Evolutionary conservation across 1,140 invertebrate genomes (phyloP).

Genomic region (Thaumatotibia leucotreta): DNA sequence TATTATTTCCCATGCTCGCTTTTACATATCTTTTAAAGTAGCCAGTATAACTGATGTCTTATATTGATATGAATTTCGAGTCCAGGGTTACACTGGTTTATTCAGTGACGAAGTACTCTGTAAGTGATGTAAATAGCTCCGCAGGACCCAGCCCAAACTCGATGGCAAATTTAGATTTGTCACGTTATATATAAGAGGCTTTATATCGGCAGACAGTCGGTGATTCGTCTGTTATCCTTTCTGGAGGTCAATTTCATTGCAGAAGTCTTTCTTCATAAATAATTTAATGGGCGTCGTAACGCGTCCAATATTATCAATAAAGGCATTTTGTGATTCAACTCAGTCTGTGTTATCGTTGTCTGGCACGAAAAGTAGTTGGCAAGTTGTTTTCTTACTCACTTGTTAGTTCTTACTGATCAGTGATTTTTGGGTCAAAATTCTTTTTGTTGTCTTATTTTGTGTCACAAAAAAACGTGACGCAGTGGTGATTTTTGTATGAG

Average conservation of each 20-base stretch:
- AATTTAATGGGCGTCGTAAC: background rate
- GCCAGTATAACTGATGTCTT: background rate
- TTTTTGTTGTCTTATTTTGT: too few species aligned
- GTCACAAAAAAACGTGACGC: too few species aligned
- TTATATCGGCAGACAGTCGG: background rate
- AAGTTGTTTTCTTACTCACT: too few species aligned
- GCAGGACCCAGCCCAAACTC: background rate
- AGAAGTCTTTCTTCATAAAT: background rate
- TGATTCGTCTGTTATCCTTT: background rate
- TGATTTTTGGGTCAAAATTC: too few species aligned
- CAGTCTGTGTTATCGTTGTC: background rate
- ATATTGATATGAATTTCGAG: background rate
- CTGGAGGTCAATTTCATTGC: background rate
- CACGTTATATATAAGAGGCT: background rate
- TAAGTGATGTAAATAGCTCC: background rate
- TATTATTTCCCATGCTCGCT: background rate
- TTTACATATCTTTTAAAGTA: background rate
- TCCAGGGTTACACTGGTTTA: background rate
- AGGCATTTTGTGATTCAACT: background rate
- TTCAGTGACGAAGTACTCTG: background rate
- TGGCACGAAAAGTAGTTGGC: too few species aligned
- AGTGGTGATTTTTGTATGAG: too few species aligned
- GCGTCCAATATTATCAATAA: background rate
- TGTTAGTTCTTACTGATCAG: too few species aligned
- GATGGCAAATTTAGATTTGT: background rate